Percentiles rank a stretch among this genome's conserved stretches.
Conservation (phyloP, 2,797 vertebrate species). For the Hippoglossus hippoglossus region DNA sequence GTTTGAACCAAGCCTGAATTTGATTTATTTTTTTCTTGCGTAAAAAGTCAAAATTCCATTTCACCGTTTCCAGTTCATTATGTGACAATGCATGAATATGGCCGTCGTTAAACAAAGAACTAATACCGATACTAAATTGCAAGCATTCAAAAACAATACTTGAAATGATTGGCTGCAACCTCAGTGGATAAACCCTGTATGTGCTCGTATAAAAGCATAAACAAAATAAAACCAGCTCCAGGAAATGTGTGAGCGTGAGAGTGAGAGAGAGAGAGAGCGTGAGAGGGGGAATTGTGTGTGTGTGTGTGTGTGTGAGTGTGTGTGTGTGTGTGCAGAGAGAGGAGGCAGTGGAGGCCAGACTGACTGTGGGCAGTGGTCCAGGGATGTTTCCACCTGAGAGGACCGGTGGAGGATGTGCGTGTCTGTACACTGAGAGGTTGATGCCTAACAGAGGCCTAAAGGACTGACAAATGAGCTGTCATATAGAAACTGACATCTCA, state of each 20-base stretch:
- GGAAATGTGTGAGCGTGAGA: neutral
- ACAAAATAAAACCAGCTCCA: slow-evolving; percentile 14
- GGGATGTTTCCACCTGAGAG: slow-evolving; percentile 75
- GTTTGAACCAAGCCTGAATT: too few relatives aligned
- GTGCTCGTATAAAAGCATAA: slow-evolving; percentile 13
- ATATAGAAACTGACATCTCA: slow-evolving; percentile 73
- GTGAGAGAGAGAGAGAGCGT: too few relatives aligned
- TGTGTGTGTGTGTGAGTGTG: neutral
- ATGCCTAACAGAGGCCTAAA: slow-evolving; percentile 61
- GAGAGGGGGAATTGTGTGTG: neutral
- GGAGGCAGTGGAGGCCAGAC: slow-evolving; percentile 16
- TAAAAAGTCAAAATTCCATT: too few relatives aligned
- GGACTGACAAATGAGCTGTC: slow-evolving; percentile 79
- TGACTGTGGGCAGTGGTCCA: slow-evolving; percentile 54
- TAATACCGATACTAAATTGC: too few relatives aligned
- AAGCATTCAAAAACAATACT: too few relatives aligned
- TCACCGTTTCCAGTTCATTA: too few relatives aligned
- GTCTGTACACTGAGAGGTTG: slow-evolving; percentile 58
- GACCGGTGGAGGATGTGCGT: slow-evolving; percentile 56
- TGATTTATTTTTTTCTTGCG: too few relatives aligned
- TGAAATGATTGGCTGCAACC: neutral
- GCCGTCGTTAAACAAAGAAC: too few relatives aligned
- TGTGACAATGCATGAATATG: too few relatives aligned
- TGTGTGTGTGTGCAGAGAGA: neutral
- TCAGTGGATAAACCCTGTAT: slow-evolving; percentile 7